Conservation (phyloP, 1,140 invertebrate species). For the Nautilus pompilius region DNA sequence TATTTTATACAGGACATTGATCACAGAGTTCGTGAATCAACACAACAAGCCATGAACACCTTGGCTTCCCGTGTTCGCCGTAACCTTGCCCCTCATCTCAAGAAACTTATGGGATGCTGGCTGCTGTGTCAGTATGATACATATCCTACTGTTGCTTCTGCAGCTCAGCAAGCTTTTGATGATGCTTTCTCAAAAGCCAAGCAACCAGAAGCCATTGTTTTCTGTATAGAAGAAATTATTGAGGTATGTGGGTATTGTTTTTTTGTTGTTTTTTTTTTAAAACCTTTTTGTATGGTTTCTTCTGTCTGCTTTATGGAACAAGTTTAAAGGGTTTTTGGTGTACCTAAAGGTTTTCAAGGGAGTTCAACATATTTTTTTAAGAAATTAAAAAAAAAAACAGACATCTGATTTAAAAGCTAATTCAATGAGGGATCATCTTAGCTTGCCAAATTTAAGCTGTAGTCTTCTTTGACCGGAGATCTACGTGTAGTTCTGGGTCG, state of each 20-base stretch:
- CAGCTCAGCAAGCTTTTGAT: conserved; percentile 67
- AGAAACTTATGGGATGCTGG: conserved; percentile 64
- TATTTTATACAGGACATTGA: conserved; percentile 65
- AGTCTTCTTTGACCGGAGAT: no score
- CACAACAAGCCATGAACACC: conserved; percentile 62
- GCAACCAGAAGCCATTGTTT: conserved; percentile 68
- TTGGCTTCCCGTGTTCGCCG: conserved; percentile 68
- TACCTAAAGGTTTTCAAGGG: no score
- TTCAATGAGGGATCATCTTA: no score
- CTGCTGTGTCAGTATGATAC: conserved; percentile 77
- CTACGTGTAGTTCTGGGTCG: no score
- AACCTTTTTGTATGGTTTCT: conserved; percentile 2
- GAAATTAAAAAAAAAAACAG: no score
- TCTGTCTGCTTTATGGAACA: neutral
- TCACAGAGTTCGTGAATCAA: conserved; percentile 73
- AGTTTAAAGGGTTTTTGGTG: no score
- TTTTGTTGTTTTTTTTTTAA: neutral
- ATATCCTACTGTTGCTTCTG: conserved; percentile 73
- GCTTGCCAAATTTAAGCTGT: no score
- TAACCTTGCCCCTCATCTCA: conserved; percentile 74
- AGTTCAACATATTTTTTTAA: no score
- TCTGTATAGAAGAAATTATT: conserved; percentile 76
- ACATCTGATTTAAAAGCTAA: no score
- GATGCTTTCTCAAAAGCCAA: conserved; percentile 71
- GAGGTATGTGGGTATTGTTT: conserved; percentile 36